Base-by-base conservation (phyloP, 2,888 invertebrate species). In the Rhabditoides inermis region DNA sequence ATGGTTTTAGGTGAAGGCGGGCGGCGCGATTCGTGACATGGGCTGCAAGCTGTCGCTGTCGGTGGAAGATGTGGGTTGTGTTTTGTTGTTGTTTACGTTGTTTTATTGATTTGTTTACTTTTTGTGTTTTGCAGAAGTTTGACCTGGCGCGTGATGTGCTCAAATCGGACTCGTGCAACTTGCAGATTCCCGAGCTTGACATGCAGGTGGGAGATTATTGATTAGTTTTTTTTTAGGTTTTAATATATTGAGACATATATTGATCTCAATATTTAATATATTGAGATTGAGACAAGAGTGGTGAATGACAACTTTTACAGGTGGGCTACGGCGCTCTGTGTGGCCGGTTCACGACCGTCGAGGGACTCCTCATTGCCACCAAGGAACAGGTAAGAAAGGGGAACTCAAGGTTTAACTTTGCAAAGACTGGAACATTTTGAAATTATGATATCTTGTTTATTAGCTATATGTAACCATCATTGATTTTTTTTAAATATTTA, bases 131-230 rank as follows among this genome's bases (percentile, higher is more conserved):
- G 45, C 30, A 80, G 37, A 82, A 78, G 41, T 84, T 85, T 0
- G 95, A 98, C 79, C 85, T 95, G 73, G 85, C 84, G 0, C 81
- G 98, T n/a, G 95, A 98, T 79, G 83, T 98, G 15, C 81, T 98
- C 0, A 98, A 95, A 82, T 88, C 89, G 0, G 90, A 90, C 69
- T 88, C 87, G 0, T 88, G 89, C 72, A 77, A 81, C 15, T 75
- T 92, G 63, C 76, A 78, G 37, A 85, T 92, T 66, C 94, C 94
- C 0, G 90, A 94, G 78, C 76, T 98, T 49, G 88, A 90, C 1
- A 79, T 94, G 63, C 86, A 88, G 71, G 56, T 56, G 15, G n/a
- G 23, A 18, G 4, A n/a, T 49, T 2, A 20, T 7, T 49, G 15
- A 10, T 18, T 49, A n/a, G 26, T 37, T 25, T 15, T 39, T 7